Conservation (phyloP, 2,797 vertebrate genomes). For the Coilia nasus region DNA sequence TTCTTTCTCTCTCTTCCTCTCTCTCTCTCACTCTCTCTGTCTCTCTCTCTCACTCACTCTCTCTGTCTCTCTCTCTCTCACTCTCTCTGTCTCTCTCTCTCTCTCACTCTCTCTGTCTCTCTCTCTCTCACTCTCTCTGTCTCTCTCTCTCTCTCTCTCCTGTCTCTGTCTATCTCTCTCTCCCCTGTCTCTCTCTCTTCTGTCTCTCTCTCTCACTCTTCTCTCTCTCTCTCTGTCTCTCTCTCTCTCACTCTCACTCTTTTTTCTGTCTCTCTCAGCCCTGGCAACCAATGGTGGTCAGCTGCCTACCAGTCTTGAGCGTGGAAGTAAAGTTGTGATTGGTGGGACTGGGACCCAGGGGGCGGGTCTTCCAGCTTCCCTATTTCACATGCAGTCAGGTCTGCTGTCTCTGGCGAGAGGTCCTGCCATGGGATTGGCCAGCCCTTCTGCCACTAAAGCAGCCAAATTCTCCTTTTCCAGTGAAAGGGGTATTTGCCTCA, state of each 20-base stretch:
- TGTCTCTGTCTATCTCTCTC: too few relatives aligned
- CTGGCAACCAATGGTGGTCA: conserved; percentile 95
- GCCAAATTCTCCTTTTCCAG: conserved; percentile 80
- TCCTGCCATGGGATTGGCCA: conserved; percentile 78
- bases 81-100: background rate
- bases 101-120: conserved; percentile 45
- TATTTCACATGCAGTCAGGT: conserved; percentile 90
- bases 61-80: conserved; percentile 14
- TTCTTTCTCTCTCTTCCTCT: conserved; percentile 37
- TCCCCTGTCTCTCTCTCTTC: conserved; percentile 24
- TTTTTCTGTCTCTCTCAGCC: conserved; percentile 68
- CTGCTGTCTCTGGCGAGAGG: conserved; percentile 84
- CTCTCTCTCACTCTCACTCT: conserved; percentile 29
- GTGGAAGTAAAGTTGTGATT: conserved; percentile 83
- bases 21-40: background rate
- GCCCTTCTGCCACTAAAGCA: conserved; percentile 79
- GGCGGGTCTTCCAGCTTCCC: conserved; percentile 82
- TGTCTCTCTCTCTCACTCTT: conserved; percentile 59
- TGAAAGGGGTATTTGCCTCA: conserved; percentile 77
- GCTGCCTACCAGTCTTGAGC: conserved; percentile 93
- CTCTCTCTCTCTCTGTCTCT: conserved; percentile 10
- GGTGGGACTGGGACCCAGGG: conserved; percentile 77
- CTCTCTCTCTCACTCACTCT: conserved; percentile 40
- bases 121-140: conserved; percentile 19
- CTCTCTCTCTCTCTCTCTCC: conserved; percentile 25